Evolutionary conservation across 2,888 invertebrate genomes (phyloP).

Genomic region (Isoperla grammatica): DNA sequence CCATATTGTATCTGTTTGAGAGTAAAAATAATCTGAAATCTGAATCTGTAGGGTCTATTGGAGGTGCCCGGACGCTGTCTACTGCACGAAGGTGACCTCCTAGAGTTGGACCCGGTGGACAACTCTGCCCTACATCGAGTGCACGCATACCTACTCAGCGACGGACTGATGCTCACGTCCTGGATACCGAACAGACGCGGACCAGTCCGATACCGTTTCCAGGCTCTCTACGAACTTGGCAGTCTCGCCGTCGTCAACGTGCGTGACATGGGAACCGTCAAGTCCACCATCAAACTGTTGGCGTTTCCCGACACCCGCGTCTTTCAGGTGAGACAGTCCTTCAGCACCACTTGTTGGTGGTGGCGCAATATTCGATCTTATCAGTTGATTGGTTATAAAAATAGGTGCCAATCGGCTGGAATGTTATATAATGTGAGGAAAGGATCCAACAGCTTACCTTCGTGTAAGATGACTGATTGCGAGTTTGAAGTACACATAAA

Average conservation of each 20-base stretch:
- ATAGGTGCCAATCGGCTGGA: too few species aligned
- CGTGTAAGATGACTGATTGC: constrained; percentile 5
- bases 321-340: constrained; percentile 61
- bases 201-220: constrained; percentile 76
- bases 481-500: too few species aligned
- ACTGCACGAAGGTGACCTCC: constrained; percentile 85
- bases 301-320: constrained; percentile 91
- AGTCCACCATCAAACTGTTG: constrained; percentile 82
- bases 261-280: constrained; percentile 78
- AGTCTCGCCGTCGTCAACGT: constrained; percentile 93
- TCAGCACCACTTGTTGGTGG: too few species aligned
- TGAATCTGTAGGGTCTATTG: constrained; percentile 67
- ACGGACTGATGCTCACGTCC: constrained; percentile 83
- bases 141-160: constrained; percentile 89
- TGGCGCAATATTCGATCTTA: too few species aligned
- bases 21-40: too few species aligned
- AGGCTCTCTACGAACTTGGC: constrained; percentile 77
- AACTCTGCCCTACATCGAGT: constrained; percentile 81
- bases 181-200: constrained; percentile 67
- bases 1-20: too few species aligned
- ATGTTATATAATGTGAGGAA: too few species aligned
- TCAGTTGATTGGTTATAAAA: not conserved
- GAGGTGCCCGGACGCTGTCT: constrained; percentile 71
- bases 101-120: constrained; percentile 84
- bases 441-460: too few species aligned